Percentiles rank a stretch among this genome's conserved stretches.
phyloP scores from a whole-genome alignment of 2,888 invertebrate genomes.

The Trichogramma dendrolimi region DNA sequence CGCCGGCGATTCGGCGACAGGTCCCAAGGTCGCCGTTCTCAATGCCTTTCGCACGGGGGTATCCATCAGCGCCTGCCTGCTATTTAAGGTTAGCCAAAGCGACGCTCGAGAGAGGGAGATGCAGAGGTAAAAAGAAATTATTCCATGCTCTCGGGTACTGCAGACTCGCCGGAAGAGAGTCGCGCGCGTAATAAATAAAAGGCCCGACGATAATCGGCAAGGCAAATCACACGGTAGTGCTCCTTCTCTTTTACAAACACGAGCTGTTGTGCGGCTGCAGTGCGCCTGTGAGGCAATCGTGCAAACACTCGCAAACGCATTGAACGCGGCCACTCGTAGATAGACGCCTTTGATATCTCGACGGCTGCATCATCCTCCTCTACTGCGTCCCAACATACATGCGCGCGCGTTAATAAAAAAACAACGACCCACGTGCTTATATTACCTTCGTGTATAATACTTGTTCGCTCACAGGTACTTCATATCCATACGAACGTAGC shows the following conservation, averaged over 20 bases:
- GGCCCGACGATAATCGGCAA: no score
- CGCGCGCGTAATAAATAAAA: no score
- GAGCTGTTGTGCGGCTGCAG: no score
- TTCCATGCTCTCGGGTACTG: no score
- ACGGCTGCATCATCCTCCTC: not conserved
- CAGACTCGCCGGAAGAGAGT: no score
- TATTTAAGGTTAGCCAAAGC: constrained; percentile 42
- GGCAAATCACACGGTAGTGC: no score
- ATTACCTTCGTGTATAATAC: not conserved
- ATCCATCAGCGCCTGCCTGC: constrained; percentile 40
- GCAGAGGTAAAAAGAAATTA: no score
- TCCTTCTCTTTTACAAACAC: no score
- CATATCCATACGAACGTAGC: no score
- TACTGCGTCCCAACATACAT: not conserved
- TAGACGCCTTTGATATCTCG: constrained; percentile 11
- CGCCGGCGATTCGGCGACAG: constrained; percentile 37
- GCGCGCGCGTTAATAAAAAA: not conserved
- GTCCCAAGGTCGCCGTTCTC: constrained; percentile 43
- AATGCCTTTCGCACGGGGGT: constrained; percentile 43
- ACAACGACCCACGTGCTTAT: not conserved
- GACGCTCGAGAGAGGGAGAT: not conserved
- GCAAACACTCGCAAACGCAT: no score
- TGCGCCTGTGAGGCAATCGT: no score
- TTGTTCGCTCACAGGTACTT: no score
- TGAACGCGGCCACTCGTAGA: not conserved